Evolutionary conservation across 2,797 vertebrate genomes (phyloP), one percentile per base, ranked within the genome.

Genomic region (Xiphorhynchus erythropygius): DNA sequence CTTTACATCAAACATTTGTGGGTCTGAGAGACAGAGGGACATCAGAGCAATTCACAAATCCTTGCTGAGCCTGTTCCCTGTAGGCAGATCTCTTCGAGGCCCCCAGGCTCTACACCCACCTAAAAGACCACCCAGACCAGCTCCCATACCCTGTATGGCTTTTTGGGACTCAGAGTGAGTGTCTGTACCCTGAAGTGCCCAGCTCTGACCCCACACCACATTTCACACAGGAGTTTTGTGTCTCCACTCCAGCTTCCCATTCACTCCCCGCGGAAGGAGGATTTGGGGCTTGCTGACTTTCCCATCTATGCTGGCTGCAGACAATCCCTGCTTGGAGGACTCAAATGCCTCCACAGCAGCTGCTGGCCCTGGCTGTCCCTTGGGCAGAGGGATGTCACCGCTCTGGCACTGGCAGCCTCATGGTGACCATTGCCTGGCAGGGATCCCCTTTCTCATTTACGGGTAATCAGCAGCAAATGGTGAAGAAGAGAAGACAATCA

Each of bases 321-420:
- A 8, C 30, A 69, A 7, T 5, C 27, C 30, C 24, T 46, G 17
- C 33, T 84, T 24, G 37, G 57, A 41, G 32, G 33, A 52, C 47
- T 32, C 33, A 15, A 63, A n/a, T 0, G 0, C 27, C 53, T 75
- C 33, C 4, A 0, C 39, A 39, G 22, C 9, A 25, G 64, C 59
- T 39, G 46, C 33, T 53, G 49, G 24, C 6, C 30, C 55, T 19
- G 50, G 44, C 28, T 64, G 70, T 62, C 44, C 55, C 71, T 55
- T 11, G 19, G 23, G 65, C 35, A 41, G 27, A 42, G n/a, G 35
- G 60, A 50, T 70, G 63, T 19, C 57, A 46, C 46, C 4, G 1
- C 2, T 14, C 30, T 1, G 2, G 42, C 59, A 57, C 25, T 2
- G 3, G 25, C n/a, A 57, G 41, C 18, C 28, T 27, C 1, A 0